Base-by-base conservation (phyloP, 2,113 vertebrate species). In the Seriola dumerili region DNA sequence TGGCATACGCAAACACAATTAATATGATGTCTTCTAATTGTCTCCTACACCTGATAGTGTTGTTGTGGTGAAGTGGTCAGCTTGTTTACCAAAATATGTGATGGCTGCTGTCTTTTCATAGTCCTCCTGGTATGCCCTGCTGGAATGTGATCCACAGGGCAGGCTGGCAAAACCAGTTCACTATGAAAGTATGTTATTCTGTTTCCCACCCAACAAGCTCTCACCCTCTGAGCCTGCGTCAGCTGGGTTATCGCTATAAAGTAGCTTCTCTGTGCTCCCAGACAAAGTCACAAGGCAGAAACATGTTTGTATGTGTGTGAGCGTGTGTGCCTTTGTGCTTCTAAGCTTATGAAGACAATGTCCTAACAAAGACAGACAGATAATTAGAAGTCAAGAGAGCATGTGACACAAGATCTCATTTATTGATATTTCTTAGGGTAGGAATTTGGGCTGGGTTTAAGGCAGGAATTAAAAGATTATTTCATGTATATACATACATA, bases 111-210 rank as follows among this genome's bases (percentile, higher is more conserved):
- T 29, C n/a, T 54, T 57, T 68, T 86, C 40, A 12, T 16, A 63
- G 75, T 89, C 69, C 58, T 82, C 80, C 68, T 54, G 65, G 68
- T 79, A 78, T 87, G 82, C 71, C 40, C 32, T 14, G 52, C 70
- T 72, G 88, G 88, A 89, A 93, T 90, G 84, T 19, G 19, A 88
- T 83, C 57, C 57, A 85, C 85, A 58, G 88, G 90, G 73, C 78
- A 72, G 81, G 88, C 94, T 88, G 84, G 93, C 90, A 90, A 77
- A 95, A 96, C 95, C 92, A 89, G 94, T 95, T 94, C 55, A 65
- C 85, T 44, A 16, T 32, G 65, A 76, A 66, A 85, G 29, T 54
- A 52, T 76, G 76, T 62, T 50, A 34, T 72, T 73, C 71, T 83
- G 63, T 87, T 77, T 80, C 70, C 38, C 71, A 34, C 63, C 34